Evolutionary conservation across 2,113 vertebrate species (phyloP).

Genomic region (Phylloscopus whistleri): DNA sequence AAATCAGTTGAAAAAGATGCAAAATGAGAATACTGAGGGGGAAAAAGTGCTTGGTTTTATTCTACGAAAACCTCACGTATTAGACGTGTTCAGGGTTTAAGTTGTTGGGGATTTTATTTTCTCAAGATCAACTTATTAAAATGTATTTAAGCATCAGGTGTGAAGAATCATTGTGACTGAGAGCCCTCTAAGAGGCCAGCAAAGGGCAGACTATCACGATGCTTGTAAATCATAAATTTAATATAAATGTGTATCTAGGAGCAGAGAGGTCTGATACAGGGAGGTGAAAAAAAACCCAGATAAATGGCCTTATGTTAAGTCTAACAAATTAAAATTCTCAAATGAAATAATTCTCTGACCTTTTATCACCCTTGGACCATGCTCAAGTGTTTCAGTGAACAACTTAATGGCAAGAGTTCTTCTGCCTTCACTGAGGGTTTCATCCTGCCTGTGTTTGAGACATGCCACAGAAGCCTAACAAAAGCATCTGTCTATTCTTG

Average conservation of each 20-base stretch:
- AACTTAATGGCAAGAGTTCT: neutral
- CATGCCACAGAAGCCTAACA: neutral
- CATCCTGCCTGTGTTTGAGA: neutral
- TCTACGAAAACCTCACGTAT: neutral
- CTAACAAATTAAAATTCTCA: neutral
- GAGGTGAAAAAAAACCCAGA: neutral
- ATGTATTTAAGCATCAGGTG: slow-evolving; percentile 3
- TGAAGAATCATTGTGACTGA: slow-evolving; percentile 26
- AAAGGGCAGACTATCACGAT: neutral
- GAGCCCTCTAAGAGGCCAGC: slow-evolving; percentile 31
- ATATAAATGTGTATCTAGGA: slow-evolving; percentile 2
- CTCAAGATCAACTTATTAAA: slow-evolving; percentile 23
- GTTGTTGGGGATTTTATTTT: neutral
- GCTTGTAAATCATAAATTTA: slow-evolving; percentile 30
- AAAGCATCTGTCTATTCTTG: slow-evolving; percentile 48
- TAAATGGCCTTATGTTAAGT: neutral
- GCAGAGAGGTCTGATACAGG: neutral
- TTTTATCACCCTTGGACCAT: neutral
- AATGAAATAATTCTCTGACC: neutral
- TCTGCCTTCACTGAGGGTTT: neutral
- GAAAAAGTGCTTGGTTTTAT: neutral
- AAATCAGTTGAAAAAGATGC: neutral
- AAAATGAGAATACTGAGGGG: neutral
- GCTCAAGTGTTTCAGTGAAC: neutral
- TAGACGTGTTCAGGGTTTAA: neutral